These are phyloP conservation scores for Pogonus chalceus DNA, from an alignment of 1,140 invertebrate species.

Conservation along the genomic window DNA sequence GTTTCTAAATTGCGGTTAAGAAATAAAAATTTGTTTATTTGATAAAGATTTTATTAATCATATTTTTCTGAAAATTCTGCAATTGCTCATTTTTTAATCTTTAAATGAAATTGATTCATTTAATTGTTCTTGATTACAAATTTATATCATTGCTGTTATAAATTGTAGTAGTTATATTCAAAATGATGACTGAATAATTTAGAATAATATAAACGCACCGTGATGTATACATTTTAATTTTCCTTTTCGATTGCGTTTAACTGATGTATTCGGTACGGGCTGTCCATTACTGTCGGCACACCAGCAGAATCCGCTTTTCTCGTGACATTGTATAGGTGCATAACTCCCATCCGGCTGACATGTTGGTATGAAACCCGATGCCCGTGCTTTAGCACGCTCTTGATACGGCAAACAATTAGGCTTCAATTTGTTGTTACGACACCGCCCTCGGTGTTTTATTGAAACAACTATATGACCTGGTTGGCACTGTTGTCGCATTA, in stretches of 20 bases:
- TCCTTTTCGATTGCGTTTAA: constrained; percentile 40
- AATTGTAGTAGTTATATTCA: no score
- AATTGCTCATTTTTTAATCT: no score
- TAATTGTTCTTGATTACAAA: constrained; percentile 32
- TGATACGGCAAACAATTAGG: constrained; percentile 3
- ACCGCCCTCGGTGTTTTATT: constrained; percentile 59
- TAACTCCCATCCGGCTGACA: constrained; percentile 76
- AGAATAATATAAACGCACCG: constrained; percentile 32
- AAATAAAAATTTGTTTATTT: no score
- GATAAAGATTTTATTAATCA: no score
- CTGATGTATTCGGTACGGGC: constrained; percentile 64
- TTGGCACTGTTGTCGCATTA: constrained; percentile 59
- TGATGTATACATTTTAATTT: constrained; percentile 54
- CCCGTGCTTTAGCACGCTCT: constrained; percentile 12
- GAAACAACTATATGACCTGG: constrained; percentile 53
- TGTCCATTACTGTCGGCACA: constrained; percentile 74
- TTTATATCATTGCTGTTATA: no score
- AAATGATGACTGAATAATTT: no score
- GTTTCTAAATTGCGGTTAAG: no score
- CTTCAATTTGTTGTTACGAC: constrained; percentile 32
- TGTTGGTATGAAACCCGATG: constrained; percentile 41
- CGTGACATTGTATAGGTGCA: constrained; percentile 73
- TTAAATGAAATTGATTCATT: constrained; percentile 17
- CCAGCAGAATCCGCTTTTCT: constrained; percentile 66
- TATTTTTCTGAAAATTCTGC: no score